A percentile compares a stretch with the other conserved stretches of the same genome.
Evolutionary conservation across 30 jellyfish, hydroid and myxozoan species (phyloP).

Genomic region (Hydractinia symbiolongicarpus): DNA sequence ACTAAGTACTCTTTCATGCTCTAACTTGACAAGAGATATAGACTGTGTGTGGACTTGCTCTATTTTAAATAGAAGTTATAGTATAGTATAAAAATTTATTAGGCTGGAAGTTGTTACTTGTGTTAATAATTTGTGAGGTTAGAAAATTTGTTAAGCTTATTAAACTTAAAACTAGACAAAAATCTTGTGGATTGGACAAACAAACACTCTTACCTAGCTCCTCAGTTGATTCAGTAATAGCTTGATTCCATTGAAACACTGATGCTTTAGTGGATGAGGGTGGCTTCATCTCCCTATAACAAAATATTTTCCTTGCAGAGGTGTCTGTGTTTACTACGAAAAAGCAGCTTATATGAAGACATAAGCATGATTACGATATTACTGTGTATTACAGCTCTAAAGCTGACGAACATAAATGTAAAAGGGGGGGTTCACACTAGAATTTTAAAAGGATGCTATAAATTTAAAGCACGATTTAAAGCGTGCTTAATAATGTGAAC

Average conservation of each 20-base stretch:
- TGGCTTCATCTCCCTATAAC: slow-evolving; percentile 68
- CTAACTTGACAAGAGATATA: background rate
- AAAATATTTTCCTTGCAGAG: background rate
- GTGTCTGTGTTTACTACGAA: background rate
- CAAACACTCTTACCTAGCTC: slow-evolving; percentile 47
- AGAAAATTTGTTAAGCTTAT: background rate
- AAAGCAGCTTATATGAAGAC: too few relatives aligned
- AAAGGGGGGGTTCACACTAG: too few relatives aligned
- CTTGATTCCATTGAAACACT: slow-evolving; percentile 79
- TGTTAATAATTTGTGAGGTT: background rate
- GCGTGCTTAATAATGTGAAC: too few relatives aligned
- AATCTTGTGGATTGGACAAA: background rate
- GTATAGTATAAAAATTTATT: background rate
- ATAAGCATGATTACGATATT: too few relatives aligned
- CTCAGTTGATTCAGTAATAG: slow-evolving; percentile 51
- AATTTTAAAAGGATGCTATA: too few relatives aligned
- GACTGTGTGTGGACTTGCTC: background rate
- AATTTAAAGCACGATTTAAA: too few relatives aligned
- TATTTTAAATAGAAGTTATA: background rate
- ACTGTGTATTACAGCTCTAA: too few relatives aligned
- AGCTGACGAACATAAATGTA: too few relatives aligned
- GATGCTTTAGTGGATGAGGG: slow-evolving; percentile 75
- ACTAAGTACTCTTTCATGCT: background rate
- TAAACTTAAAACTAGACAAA: background rate
- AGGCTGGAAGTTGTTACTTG: background rate